Evolutionary conservation across 92 coral and sea anemone species (phyloP).

Genomic region (Nematostella vectensis): DNA sequence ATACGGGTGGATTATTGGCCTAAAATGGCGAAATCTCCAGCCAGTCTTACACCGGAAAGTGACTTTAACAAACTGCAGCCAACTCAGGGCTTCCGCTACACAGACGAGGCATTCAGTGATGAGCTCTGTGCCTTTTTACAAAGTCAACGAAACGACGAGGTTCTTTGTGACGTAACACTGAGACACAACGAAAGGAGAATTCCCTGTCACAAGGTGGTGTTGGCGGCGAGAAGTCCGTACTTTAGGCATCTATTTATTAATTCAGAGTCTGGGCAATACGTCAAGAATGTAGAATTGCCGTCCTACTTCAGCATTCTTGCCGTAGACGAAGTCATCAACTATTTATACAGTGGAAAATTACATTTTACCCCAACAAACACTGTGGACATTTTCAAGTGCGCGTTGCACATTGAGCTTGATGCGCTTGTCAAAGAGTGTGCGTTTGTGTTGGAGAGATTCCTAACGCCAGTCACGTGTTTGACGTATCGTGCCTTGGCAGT

Average conservation of each 20-base stretch:
- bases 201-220: constrained; percentile 62
- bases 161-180: constrained; percentile 71
- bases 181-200: constrained; percentile 47
- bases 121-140: constrained; percentile 55
- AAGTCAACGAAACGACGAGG: constrained; percentile 37
- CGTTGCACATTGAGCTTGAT: constrained; percentile 57
- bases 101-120: constrained; percentile 41
- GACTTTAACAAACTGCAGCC: constrained; percentile 35
- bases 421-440: constrained; percentile 56
- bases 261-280: constrained; percentile 52
- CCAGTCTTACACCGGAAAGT: background rate
- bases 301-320: constrained; percentile 31
- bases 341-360: constrained; percentile 63
- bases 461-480: constrained; percentile 60
- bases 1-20: background rate
- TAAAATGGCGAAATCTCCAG: background rate
- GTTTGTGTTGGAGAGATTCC: constrained; percentile 47
- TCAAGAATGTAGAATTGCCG: constrained; percentile 52
- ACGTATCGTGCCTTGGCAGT: constrained; percentile 42
- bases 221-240: constrained; percentile 77
- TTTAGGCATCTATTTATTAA: constrained; percentile 69
- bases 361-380: constrained; percentile 46
- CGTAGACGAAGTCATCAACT: constrained; percentile 50
- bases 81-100: constrained; percentile 43
- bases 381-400: constrained; percentile 57